Percentiles rank a stretch among this genome's conserved stretches.
These are phyloP conservation scores for Sandelia bainsii DNA, from an alignment of 2,797 vertebrate genomes.

Conservation along the genomic window DNA sequence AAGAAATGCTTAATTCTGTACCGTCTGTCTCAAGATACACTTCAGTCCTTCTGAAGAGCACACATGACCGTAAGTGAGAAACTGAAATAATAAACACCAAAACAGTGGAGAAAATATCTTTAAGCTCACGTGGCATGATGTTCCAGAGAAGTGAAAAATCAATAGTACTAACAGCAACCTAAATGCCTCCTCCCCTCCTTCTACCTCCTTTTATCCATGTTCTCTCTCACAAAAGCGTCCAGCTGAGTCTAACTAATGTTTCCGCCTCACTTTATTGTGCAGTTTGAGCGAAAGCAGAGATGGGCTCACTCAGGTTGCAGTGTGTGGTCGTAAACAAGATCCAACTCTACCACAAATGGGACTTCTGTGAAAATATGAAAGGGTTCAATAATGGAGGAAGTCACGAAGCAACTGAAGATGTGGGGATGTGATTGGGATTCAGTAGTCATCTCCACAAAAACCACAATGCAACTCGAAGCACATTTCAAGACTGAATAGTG, in stretches of 20 bases:
- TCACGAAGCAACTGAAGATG: conserved; percentile 5
- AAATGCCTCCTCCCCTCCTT: conserved; percentile 11
- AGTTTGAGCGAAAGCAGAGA: conserved; percentile 35
- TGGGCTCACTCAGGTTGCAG: conserved; percentile 4
- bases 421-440: background rate
- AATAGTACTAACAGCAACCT: conserved; percentile 1
- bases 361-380: background rate
- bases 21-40: background rate
- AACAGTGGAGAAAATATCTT: background rate
- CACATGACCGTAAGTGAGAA: too few species aligned
- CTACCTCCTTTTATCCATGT: conserved; percentile 20
- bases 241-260: conserved; percentile 53
- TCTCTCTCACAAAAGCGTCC: conserved; percentile 45
- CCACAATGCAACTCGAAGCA: conserved; percentile 7
- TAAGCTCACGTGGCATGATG: background rate
- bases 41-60: background rate
- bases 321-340: conserved; percentile 37
- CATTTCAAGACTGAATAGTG: background rate
- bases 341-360: background rate
- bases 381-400: background rate
- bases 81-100: background rate
- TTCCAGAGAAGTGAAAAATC: conserved; percentile 19
- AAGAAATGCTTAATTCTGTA: background rate
- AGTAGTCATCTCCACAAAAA: background rate
- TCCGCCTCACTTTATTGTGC: conserved; percentile 49